Conservation (phyloP, 2,113 vertebrate genomes). For the Arizona elegans region DNA sequence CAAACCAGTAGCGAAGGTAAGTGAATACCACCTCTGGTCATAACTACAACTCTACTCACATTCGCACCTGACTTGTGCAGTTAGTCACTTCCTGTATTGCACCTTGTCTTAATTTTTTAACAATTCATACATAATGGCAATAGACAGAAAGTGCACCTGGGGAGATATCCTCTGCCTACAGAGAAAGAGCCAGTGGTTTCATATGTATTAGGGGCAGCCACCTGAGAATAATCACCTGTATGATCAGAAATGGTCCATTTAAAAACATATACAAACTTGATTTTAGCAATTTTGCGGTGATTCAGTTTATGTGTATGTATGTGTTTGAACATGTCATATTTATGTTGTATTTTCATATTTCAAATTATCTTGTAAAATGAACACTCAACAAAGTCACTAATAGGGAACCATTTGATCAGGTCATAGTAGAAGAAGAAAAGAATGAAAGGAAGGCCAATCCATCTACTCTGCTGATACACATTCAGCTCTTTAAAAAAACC, state of each 20-base stretch:
- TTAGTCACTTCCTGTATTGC: background rate
- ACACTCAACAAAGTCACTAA: background rate
- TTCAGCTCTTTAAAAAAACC: background rate
- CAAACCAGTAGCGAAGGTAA: too few species aligned
- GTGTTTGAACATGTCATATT: background rate
- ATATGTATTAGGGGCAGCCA: background rate
- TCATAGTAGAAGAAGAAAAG: background rate
- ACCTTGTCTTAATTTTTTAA: background rate
- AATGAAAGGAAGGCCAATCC: background rate
- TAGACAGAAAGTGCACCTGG: background rate
- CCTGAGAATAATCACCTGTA: background rate
- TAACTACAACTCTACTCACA: background rate
- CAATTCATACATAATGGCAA: background rate
- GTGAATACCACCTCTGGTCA: too few species aligned
- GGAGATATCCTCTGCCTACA: background rate
- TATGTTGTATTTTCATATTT: background rate
- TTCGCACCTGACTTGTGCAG: background rate
- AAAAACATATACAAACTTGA: background rate
- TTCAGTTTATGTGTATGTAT: background rate
- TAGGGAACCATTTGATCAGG: background rate
- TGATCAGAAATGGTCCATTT: background rate
- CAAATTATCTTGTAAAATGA: background rate
- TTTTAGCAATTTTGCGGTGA: background rate
- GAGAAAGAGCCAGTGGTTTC: background rate
- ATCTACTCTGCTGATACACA: background rate